Conservation (phyloP, 2,888 invertebrate genomes). For the Xiphydria camelus region DNA sequence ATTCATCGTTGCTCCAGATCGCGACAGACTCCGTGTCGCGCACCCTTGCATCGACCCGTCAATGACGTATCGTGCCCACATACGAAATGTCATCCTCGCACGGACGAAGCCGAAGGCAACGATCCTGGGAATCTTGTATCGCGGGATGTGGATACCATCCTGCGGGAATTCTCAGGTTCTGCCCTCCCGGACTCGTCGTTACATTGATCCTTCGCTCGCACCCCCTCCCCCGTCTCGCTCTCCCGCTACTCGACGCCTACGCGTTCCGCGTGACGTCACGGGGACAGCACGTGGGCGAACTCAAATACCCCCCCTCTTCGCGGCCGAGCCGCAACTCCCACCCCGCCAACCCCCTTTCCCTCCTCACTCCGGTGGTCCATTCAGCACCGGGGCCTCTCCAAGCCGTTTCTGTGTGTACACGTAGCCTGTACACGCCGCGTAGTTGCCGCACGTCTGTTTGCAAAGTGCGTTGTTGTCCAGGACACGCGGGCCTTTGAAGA, state of each 20-base stretch:
- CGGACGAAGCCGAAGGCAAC: no score
- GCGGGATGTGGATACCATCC: conserved; percentile 37
- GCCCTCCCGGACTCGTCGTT: conserved; percentile 40
- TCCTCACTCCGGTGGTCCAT: conserved; percentile 30
- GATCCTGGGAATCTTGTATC: conserved; percentile 26
- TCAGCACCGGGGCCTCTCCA: conserved; percentile 3
- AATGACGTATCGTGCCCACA: no score
- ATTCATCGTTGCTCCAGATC: no score
- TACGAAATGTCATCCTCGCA: no score
- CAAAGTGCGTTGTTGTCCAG: no score
- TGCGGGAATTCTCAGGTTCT: conserved; percentile 48
- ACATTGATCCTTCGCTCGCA: conserved; percentile 46
- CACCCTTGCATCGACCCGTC: no score
- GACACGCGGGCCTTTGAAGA: no score
- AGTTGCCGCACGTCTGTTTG: no score
- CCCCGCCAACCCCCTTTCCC: conserved; percentile 33
- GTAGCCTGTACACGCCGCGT: no score
- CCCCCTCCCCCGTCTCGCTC: conserved; percentile 11
- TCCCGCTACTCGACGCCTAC: conserved; percentile 49
- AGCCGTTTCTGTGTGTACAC: background rate
- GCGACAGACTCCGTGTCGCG: no score
- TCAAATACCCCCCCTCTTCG: conserved; percentile 45
- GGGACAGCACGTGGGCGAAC: conserved; percentile 54
- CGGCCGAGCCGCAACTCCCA: conserved; percentile 14
- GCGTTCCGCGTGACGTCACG: conserved; percentile 60